Evolutionary conservation across 1,140 invertebrate genomes (phyloP), one percentile per base, ranked within the genome.

Genomic region (Drosophila bocqueti): DNA sequence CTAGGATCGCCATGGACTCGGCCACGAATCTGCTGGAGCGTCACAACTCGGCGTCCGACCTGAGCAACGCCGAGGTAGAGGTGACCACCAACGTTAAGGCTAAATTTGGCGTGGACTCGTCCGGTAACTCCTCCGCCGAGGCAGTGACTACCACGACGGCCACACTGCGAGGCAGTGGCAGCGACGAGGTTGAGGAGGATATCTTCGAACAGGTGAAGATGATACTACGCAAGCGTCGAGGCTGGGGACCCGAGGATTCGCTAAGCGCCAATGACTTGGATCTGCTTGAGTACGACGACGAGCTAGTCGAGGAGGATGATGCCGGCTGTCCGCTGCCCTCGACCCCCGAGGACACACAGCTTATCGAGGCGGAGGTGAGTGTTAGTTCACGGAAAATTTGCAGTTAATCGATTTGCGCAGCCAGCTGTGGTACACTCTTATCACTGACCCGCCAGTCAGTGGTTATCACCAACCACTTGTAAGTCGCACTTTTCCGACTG

Each of bases 281-380:
- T 55, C 62, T 89, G 31, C 81, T 89, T 7, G 92, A 92, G 49
- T 91, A 92, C 43, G 89, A 91, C 15, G 89, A 92, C 36, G 92
- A 86, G 57, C 68, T 94, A 50, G 96, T 96, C 42, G 96, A 97
- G 83, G 96, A 96, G 76, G 96, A 97, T 87, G 96, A 96, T 60
- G 95, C 95, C 58, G 96, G 96, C 16, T 97, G 96, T 92, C 96
- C 96, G 4, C 91, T 97, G 62, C 97, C 97, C 13, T 97, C 96
- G 2, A 97, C 97, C n/a, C 97, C 97, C 7, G 96, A 97, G 93
- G 96, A 97, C 93, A 96, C 96, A 82, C 95, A 96, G 91, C 94
- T 97, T 43, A 93, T 97, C 59, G 96, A 97, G 93, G 96, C 96
- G 68, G 96, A 97, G 93, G 95, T 95, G 83, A 81, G 67, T 61